A percentile compares a stretch with the other conserved stretches of the same genome.
Evolutionary conservation across 2,113 vertebrate species (phyloP).

Genomic region (Nyctereutes procyonoides): DNA sequence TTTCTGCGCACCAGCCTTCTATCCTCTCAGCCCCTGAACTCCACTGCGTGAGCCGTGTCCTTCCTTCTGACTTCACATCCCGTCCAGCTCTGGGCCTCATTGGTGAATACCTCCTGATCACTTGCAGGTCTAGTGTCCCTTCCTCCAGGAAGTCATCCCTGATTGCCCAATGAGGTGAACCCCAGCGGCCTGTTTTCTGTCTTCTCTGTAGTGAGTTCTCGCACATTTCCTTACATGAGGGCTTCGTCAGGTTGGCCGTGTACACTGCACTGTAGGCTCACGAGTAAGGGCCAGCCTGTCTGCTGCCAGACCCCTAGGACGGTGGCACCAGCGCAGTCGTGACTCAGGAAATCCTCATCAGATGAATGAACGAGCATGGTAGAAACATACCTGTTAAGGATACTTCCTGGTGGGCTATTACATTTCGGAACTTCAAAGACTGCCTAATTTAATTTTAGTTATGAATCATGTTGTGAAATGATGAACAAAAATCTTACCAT

Average conservation of each 20-base stretch:
- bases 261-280: accelerated
- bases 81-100: background rate
- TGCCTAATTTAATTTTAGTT: constrained; percentile 27
- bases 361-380: background rate
- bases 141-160: background rate
- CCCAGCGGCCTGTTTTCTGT: accelerated
- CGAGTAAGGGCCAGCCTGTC: accelerated
- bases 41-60: accelerated
- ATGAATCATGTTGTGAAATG: background rate
- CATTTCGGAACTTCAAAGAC: constrained; percentile 27
- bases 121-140: background rate
- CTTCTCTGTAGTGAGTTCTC: accelerated
- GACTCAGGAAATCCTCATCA: background rate
- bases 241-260: accelerated
- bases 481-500: background rate
- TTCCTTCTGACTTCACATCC: background rate
- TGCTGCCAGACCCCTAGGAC: background rate
- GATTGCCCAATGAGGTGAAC: no score
- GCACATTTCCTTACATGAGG: background rate
- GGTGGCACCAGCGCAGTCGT: background rate
- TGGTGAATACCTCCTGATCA: background rate
- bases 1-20: accelerated
- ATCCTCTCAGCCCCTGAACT: background rate
- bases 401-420: background rate
- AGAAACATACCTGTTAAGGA: background rate